Evolutionary conservation across 1,140 invertebrate species (phyloP), one percentile per base, ranked within the genome.

Genomic region (Meteorus sp.): DNA sequence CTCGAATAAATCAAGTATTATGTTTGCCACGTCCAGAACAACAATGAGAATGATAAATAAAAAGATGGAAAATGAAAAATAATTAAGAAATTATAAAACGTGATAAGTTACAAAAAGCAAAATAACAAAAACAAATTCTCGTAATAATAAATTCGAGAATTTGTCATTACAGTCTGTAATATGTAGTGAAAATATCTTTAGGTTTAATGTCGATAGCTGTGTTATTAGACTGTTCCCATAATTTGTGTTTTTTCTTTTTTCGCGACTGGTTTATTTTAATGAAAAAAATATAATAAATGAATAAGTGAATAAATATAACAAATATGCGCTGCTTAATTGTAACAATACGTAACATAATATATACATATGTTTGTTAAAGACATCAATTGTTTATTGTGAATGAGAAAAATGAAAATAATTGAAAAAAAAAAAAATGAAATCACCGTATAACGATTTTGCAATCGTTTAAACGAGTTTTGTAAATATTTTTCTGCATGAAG

Each of bases 141-240:
- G 22, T 52, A 39, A 13, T n/a, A 53, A 22, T n/a, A 19, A 23
- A 39, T 22, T 57, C 55, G 41, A 48, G 17, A 57, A 19, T 37
- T 13, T 45, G 29, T 57, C 23, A 20, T 47, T 22, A 48, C 27
- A 54, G 3, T 45, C 31, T 39, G 29, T 48, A n/a, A n/a, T n/a
- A n/a, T n/a, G n/a, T n/a, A n/a, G n/a, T 37, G 23, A 50, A 31
- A 39, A 37, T 35, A 20, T 45, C 29, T 17, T 48, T 53, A 51
- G 63, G 56, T 59, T 63, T 63, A 63, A 39, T 56, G 43, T 62
- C 62, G 59, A 63, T 68, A 68, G 64, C 67, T 71, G 69, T 71
- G 69, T 70, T 71, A 70, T 62, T 71, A 72, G 66, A 73, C 56
- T 64, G 68, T 68, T 72, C 61, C 66, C 66, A 63, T 61, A 47